These are phyloP conservation scores for Eupleurogrammus muticus DNA, from an alignment of 2,797 vertebrate genomes.

Conservation along the genomic window DNA sequence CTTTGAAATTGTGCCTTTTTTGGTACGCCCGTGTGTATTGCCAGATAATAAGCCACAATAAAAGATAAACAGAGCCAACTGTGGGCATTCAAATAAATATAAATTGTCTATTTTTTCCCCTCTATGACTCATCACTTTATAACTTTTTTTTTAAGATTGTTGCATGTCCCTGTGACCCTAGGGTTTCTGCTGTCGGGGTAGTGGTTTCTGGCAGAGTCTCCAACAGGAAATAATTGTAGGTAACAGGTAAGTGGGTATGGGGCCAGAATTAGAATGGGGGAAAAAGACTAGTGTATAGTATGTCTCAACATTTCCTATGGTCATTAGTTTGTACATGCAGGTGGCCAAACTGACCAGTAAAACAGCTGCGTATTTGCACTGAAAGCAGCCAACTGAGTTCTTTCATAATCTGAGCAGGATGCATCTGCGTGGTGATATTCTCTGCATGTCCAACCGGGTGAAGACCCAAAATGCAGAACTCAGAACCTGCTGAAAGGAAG, in stretches of 20 bases:
- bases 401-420: background rate
- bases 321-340: background rate
- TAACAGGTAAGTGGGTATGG: background rate
- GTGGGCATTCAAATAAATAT: slow-evolving; percentile 19
- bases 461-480: too few species aligned
- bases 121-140: slow-evolving; percentile 9
- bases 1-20: slow-evolving; percentile 33
- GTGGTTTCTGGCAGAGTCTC: background rate
- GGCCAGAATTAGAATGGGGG: background rate
- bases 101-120: background rate
- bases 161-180: background rate
- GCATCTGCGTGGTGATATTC: background rate
- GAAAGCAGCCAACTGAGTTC: background rate
- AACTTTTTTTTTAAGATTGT: background rate
- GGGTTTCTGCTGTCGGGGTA: background rate
- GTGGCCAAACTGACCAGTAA: background rate
- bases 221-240: slow-evolving; percentile 3
- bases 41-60: slow-evolving; percentile 6
- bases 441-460: background rate
- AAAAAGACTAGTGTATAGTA: background rate
- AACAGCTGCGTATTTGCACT: background rate
- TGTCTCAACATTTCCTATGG: background rate
- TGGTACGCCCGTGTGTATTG: slow-evolving; percentile 27
- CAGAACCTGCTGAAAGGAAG: background rate
- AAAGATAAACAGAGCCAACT: background rate